Percentiles rank a stretch among this genome's conserved stretches.
phyloP scores from a whole-genome alignment of 2,113 vertebrate species.

The Amazona vittata region DNA sequence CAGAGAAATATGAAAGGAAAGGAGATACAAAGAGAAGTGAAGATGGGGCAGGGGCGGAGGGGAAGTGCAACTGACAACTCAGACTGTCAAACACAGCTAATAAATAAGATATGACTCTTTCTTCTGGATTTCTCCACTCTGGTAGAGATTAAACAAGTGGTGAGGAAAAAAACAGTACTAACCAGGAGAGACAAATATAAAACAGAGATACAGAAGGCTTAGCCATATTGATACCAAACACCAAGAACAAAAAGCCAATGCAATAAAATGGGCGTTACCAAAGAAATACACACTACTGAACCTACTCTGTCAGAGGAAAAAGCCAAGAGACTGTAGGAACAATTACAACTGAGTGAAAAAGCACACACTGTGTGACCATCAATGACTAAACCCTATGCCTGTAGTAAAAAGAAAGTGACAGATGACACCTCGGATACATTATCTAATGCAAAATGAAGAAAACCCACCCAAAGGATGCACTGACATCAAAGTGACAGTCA shows the following conservation, averaged over 20 bases:
- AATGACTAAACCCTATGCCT: background rate
- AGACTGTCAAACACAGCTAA: background rate
- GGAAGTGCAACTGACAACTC: background rate
- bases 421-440: conserved; percentile 23
- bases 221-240: background rate
- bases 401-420: background rate
- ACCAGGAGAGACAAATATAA: background rate
- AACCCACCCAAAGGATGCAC: background rate
- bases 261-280: background rate
- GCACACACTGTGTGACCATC: background rate
- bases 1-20: background rate
- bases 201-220: background rate
- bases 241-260: background rate
- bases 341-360: background rate
- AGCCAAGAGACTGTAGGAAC: background rate
- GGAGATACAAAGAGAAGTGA: background rate
- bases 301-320: background rate
- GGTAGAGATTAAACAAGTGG: background rate
- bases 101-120: background rate
- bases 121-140: background rate
- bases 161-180: background rate
- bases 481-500: conserved; percentile 39
- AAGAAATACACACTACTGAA: background rate
- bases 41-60: background rate
- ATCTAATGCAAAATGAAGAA: conserved; percentile 23